Conservation (phyloP, 2,113 vertebrate genomes). For the Epinephelus lanceolatus region DNA sequence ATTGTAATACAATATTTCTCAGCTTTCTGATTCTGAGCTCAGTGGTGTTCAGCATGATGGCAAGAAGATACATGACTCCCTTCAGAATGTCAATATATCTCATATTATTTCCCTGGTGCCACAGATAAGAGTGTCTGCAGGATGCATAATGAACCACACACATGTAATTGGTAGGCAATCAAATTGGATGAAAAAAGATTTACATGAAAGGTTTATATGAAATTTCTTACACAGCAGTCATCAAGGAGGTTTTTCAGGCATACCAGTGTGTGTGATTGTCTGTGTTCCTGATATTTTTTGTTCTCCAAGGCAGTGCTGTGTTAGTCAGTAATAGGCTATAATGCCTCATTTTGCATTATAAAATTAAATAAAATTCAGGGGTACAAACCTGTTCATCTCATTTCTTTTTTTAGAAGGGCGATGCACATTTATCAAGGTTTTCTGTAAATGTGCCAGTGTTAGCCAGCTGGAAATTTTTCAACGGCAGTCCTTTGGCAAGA, state of each 20-base stretch:
- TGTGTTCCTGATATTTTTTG: not conserved
- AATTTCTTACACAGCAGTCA: not conserved
- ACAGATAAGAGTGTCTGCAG: not conserved
- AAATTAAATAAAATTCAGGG: not conserved
- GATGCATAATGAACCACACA: slow-evolving; percentile 10
- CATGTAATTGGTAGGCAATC: slow-evolving; percentile 2
- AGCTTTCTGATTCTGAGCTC: not conserved
- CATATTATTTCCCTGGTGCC: not conserved
- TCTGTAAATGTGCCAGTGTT: too few species aligned
- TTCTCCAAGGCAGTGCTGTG: not conserved
- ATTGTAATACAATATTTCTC: not conserved
- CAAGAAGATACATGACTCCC: slow-evolving; percentile 20
- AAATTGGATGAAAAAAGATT: not conserved
- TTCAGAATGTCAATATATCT: slow-evolving; percentile 20
- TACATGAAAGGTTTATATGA: not conserved
- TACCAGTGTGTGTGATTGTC: not conserved
- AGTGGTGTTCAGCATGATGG: slow-evolving; percentile 8
- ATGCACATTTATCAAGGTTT: too few species aligned
- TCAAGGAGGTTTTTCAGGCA: not conserved
- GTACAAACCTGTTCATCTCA: not conserved
- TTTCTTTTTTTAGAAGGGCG: not conserved
- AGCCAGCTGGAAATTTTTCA: too few species aligned
- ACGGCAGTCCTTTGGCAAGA: not conserved
- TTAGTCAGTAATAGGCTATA: too few species aligned
- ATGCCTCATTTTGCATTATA: not conserved